These are phyloP conservation scores for Notoglanidium macrostoma DNA, from an alignment of 2,797 vertebrate genomes.

Conservation along the genomic window DNA sequence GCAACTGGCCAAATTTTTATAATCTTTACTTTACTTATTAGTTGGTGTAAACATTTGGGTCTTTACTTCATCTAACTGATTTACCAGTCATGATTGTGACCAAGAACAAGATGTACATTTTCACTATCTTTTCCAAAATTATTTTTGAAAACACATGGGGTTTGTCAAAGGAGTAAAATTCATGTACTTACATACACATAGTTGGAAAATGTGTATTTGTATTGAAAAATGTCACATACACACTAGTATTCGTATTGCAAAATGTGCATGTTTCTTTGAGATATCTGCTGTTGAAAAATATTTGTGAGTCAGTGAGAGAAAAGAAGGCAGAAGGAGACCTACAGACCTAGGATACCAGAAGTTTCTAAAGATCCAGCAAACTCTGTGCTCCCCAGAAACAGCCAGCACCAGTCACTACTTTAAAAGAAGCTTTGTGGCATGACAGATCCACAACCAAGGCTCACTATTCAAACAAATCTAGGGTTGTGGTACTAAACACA, in stretches of 20 bases:
- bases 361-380: conserved; percentile 34
- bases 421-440: conserved; percentile 60
- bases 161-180: not conserved
- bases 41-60: not conserved
- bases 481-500: conserved; percentile 49
- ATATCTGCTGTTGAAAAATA: not conserved
- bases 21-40: no score
- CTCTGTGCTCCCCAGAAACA: conserved; percentile 61
- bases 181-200: not conserved
- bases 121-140: not conserved
- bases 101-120: not conserved
- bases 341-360: not conserved
- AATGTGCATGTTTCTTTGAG: no score
- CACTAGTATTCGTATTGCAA: not conserved
- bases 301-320: not conserved
- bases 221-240: not conserved
- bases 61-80: no score
- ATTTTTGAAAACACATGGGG: not conserved
- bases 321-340: not conserved
- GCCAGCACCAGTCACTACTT: conserved; percentile 59
- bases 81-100: no score
- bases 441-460: conserved; percentile 60
- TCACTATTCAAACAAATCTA: conserved; percentile 61
- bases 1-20: not conserved
- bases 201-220: not conserved